Conservation (phyloP, 1,140 invertebrate species). For the Caenorhabditis brenneri region DNA sequence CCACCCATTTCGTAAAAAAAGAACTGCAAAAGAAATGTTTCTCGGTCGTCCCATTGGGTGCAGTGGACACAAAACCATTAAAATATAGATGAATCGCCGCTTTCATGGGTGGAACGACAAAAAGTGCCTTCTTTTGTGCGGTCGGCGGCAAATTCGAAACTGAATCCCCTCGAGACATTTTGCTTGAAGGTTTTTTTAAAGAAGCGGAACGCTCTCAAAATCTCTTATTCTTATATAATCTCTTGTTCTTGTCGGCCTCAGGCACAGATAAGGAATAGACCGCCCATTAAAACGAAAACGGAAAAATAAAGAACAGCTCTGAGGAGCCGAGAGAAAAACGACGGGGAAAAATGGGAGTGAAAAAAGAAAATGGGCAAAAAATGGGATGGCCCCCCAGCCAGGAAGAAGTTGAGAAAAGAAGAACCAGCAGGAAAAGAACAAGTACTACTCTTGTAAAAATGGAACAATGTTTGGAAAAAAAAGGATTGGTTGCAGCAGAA, state of each 20-base stretch:
- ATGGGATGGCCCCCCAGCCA: conserved; percentile 34
- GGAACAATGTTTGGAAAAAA: not conserved
- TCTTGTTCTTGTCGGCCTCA: not conserved
- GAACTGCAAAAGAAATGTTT: conserved; percentile 13
- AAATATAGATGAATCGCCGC: conserved; percentile 40
- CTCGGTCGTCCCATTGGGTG: conserved; percentile 6
- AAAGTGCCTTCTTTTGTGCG: not conserved
- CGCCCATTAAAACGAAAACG: conserved; percentile 17
- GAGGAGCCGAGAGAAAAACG: not conserved
- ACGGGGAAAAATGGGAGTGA: not conserved
- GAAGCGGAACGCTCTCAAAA: not conserved
- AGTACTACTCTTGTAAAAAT: not conserved
- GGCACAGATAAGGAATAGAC: conserved; percentile 39
- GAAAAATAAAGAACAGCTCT: not conserved
- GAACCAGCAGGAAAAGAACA: not conserved
- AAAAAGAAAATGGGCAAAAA: conserved; percentile 27
- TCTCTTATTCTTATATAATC: not conserved
- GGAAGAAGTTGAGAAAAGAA: not conserved
- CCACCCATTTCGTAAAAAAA: conserved; percentile 10
- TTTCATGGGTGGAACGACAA: not conserved
- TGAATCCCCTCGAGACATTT: conserved; percentile 7
- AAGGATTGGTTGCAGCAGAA: too few relatives aligned
- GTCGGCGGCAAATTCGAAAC: conserved; percentile 30
- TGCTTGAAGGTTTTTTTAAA: not conserved
- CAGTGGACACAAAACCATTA: conserved; percentile 40